Percentiles rank a stretch among this genome's conserved stretches.
phyloP scores from a whole-genome alignment of 2,888 invertebrate genomes.

The Xanthorhoe designata region DNA sequence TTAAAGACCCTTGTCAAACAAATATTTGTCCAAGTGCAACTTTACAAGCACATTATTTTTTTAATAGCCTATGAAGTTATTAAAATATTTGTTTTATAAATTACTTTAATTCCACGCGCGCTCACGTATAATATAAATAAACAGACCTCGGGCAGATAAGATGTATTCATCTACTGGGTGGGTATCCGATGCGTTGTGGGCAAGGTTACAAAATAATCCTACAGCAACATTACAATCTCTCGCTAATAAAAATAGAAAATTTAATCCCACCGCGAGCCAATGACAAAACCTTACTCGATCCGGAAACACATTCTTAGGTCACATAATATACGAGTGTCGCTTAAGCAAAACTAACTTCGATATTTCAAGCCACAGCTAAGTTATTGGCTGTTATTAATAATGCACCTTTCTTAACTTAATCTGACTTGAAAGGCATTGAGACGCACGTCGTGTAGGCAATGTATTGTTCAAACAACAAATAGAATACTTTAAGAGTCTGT shows the following conservation, averaged over 20 bases:
- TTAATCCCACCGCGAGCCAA: constrained; percentile 57
- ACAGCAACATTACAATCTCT: constrained; percentile 51
- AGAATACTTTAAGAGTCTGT: constrained; percentile 61
- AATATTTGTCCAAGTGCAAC: constrained; percentile 57
- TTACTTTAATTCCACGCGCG: constrained; percentile 25
- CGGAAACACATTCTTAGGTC: constrained; percentile 82
- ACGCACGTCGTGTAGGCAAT: constrained; percentile 72
- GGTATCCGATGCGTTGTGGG: constrained; percentile 10
- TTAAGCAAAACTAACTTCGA: constrained; percentile 83
- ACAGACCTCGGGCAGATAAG: constrained; percentile 7
- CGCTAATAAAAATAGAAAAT: constrained; percentile 59
- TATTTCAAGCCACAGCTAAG: constrained; percentile 80
- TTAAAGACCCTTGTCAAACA: constrained; percentile 61
- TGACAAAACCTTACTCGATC: constrained; percentile 74
- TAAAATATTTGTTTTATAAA: constrained; percentile 38
- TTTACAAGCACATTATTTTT: constrained; percentile 54
- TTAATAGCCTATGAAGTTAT: constrained; percentile 43
- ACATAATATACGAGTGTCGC: constrained; percentile 78
- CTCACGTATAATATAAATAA: constrained; percentile 20
- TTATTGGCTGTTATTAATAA: constrained; percentile 85
- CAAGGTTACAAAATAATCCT: constrained; percentile 46
- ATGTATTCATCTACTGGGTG: constrained; percentile 19
- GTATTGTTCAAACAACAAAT: constrained; percentile 73
- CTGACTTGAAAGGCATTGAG: constrained; percentile 82
- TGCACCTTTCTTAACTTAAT: constrained; percentile 82